Conservation (phyloP, 1,140 invertebrate species). For the Branchinecta lynchi region DNA sequence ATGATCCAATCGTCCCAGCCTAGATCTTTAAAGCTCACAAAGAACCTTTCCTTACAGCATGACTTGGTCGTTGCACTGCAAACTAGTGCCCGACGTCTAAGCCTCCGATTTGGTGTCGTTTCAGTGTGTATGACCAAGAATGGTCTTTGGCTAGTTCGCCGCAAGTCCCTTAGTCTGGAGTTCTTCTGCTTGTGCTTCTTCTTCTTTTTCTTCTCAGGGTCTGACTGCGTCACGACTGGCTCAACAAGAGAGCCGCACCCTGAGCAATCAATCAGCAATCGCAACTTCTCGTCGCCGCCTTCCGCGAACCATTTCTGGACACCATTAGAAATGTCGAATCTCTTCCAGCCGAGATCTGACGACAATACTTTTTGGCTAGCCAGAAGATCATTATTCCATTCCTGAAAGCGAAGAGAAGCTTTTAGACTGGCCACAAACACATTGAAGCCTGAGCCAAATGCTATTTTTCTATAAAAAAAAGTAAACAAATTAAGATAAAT, state of each 20-base stretch:
- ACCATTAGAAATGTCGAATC: constrained; percentile 60
- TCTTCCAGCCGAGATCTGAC: constrained; percentile 60
- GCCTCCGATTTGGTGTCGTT: constrained; percentile 34
- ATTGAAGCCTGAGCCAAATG: not conserved
- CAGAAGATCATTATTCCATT: constrained; percentile 27
- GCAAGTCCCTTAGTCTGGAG: not conserved
- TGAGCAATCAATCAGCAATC: constrained; percentile 64
- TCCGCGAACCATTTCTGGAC: constrained; percentile 33
- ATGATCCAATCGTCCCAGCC: constrained; percentile 94
- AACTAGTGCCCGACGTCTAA: constrained; percentile 61
- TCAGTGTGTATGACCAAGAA: constrained; percentile 69
- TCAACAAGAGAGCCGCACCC: constrained; percentile 46
- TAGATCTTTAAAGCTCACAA: constrained; percentile 72
- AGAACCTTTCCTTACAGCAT: constrained; percentile 80
- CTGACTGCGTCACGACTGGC: constrained; percentile 30
- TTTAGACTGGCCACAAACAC: not conserved
- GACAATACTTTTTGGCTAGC: constrained; percentile 49
- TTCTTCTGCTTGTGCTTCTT: constrained; percentile 11
- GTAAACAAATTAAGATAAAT: no score
- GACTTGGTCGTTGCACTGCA: constrained; percentile 55
- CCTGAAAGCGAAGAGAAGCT: constrained; percentile 22
- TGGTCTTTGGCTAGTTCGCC: constrained; percentile 40
- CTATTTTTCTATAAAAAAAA: no score
- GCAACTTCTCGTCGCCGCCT: constrained; percentile 42
- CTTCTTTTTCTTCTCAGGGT: constrained; percentile 16